phyloP scores from a whole-genome alignment of 2,113 vertebrate genomes.

The Pyrgilauda ruficollis region DNA sequence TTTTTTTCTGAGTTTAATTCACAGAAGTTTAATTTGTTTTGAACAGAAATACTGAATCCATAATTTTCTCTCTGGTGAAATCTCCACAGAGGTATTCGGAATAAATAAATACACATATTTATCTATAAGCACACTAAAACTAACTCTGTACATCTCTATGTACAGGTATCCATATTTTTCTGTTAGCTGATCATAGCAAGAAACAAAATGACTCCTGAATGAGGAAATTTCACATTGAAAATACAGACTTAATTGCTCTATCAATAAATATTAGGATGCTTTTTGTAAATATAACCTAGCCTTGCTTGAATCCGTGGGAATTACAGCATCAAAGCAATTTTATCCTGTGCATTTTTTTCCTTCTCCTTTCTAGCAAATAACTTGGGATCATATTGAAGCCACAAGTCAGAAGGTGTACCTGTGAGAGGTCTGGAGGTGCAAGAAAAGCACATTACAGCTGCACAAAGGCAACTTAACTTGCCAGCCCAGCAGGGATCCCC shows the following conservation, averaged over 20 bases:
- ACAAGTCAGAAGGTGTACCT: neutral
- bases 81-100: neutral
- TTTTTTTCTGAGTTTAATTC: neutral
- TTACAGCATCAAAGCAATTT: neutral
- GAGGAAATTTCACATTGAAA: neutral
- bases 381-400: neutral
- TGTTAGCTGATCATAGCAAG: neutral
- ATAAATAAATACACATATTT: neutral
- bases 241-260: neutral
- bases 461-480: neutral
- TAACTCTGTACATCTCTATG: neutral
- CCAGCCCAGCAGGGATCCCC: neutral
- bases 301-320: neutral
- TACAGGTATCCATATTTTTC: neutral
- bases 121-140: neutral
- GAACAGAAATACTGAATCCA: neutral
- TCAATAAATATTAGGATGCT: neutral
- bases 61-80: neutral
- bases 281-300: neutral
- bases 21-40: slow-evolving; percentile 1
- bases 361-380: neutral
- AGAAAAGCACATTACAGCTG: neutral
- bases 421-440: neutral
- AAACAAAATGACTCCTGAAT: neutral
- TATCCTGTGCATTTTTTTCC: neutral